Conservation (phyloP, 1,140 invertebrate genomes). For the Ceratosolen solmsi region DNA sequence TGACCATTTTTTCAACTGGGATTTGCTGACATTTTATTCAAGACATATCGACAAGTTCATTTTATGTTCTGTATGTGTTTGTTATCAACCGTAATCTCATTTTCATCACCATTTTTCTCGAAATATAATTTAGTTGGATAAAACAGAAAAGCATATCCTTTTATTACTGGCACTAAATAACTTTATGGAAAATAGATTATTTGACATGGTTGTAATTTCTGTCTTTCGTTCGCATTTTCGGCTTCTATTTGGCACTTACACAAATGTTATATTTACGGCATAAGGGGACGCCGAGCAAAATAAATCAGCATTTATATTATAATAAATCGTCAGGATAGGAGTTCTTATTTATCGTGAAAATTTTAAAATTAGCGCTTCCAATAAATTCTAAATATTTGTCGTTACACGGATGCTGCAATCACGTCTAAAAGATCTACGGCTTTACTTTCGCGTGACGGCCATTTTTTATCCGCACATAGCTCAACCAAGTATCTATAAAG, state of each 20-base stretch:
- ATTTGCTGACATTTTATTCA: background rate
- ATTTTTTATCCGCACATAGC: background rate
- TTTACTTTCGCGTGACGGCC: background rate
- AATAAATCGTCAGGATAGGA: background rate
- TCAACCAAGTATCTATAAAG: background rate
- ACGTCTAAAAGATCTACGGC: background rate
- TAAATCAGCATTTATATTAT: background rate
- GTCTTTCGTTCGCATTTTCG: background rate
- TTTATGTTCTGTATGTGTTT: constrained; percentile 14
- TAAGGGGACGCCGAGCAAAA: background rate
- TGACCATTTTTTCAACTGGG: constrained; percentile 28
- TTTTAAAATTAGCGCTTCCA: background rate
- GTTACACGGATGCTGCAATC: background rate
- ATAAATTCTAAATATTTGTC: background rate
- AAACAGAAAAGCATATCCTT: background rate
- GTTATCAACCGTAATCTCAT: constrained; percentile 21
- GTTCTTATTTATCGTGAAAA: background rate
- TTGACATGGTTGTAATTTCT: background rate
- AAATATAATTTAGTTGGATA: background rate
- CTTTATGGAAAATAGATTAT: background rate
- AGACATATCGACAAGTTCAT: constrained; percentile 23
- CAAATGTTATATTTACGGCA: background rate
- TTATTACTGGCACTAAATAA: background rate
- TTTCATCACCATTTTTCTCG: background rate
- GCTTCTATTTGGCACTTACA: background rate